phyloP scores from a whole-genome alignment of 2,888 invertebrate genomes.

The Apotomis betuletana region DNA sequence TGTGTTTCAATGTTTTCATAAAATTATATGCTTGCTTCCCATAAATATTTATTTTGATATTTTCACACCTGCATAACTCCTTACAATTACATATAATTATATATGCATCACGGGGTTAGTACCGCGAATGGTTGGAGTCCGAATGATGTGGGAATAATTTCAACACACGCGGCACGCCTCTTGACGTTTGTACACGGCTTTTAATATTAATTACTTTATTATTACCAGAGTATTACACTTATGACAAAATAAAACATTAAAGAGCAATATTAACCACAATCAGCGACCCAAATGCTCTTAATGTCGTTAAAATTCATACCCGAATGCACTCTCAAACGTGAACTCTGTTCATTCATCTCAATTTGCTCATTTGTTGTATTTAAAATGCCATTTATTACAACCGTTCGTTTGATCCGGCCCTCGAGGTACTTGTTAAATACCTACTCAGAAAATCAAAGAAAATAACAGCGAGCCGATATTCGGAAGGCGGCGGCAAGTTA shows the following conservation, averaged over 20 bases:
- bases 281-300: slow-evolving; percentile 10
- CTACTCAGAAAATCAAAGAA: slow-evolving; percentile 42
- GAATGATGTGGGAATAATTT: too few species aligned
- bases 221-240: neutral
- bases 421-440: slow-evolving; percentile 29
- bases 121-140: too few species aligned
- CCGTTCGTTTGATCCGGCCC: slow-evolving; percentile 34
- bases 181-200: too few species aligned
- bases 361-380: slow-evolving; percentile 34
- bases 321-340: slow-evolving; percentile 29
- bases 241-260: slow-evolving; percentile 14
- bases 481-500: slow-evolving; percentile 48
- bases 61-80: too few species aligned
- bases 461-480: slow-evolving; percentile 45
- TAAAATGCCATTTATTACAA: slow-evolving; percentile 34
- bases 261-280: slow-evolving; percentile 3
- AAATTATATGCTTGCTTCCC: too few species aligned
- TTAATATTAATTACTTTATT: too few species aligned
- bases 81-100: too few species aligned
- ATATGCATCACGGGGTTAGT: too few species aligned
- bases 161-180: too few species aligned
- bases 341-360: slow-evolving; percentile 20
- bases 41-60: too few species aligned
- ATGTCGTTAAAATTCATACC: slow-evolving; percentile 24
- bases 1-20: too few species aligned